A percentile compares a stretch with the other conserved stretches of the same genome.
phyloP scores from a whole-genome alignment of 2,797 vertebrate species.

The Euthynnus affinis region DNA sequence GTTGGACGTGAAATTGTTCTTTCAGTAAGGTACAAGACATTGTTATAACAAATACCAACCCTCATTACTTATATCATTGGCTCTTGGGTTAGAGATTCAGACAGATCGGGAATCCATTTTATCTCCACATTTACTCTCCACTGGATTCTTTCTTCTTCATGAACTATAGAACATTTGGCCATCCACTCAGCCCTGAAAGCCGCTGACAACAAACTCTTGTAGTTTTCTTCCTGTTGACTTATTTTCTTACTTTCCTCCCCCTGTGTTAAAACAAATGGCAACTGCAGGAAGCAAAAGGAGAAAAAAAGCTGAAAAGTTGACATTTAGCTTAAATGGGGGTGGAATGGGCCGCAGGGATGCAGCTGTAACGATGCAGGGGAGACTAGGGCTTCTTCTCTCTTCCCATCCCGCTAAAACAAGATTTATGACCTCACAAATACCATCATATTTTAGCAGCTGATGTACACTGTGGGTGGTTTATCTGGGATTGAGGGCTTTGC shows the following conservation, averaged over 20 bases:
- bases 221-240: constrained; percentile 82
- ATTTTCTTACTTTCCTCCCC: constrained; percentile 78
- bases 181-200: constrained; percentile 72
- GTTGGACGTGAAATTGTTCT: constrained; percentile 79
- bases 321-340: constrained; percentile 89
- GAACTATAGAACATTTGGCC: constrained; percentile 65
- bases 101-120: constrained; percentile 78
- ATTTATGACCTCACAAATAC: constrained; percentile 86
- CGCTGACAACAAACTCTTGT: constrained; percentile 74
- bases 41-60: constrained; percentile 66
- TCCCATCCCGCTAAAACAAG: constrained; percentile 81
- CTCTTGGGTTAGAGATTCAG: constrained; percentile 68
- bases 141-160: constrained; percentile 66
- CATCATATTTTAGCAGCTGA: constrained; percentile 88
- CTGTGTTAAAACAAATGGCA: constrained; percentile 86
- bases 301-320: constrained; percentile 82
- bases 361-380: constrained; percentile 85
- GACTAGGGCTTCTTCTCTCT: constrained; percentile 73
- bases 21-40: constrained; percentile 67
- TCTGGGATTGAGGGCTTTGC: constrained; percentile 86
- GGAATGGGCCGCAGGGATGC: constrained; percentile 85
- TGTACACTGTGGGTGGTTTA: constrained; percentile 85
- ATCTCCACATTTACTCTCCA: constrained; percentile 61
- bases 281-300: constrained; percentile 67
- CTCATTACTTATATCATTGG: constrained; percentile 76